A percentile compares a stretch with the other conserved stretches of the same genome.
Evolutionary conservation across 1,140 invertebrate species (phyloP).

Genomic region (Calephelis virginiensis): DNA sequence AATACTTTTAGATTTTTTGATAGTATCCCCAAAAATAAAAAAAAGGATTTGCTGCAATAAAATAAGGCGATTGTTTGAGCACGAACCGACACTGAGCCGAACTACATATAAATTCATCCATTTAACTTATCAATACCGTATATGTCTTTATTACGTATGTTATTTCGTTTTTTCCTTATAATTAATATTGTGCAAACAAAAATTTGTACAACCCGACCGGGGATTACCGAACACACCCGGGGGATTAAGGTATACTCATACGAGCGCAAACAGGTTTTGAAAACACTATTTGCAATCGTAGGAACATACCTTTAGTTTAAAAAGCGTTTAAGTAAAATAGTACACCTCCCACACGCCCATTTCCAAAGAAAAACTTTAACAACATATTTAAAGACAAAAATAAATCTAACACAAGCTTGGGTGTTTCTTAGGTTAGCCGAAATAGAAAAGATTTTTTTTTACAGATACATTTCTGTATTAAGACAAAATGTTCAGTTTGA

Average conservation of each 20-base stretch:
- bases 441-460: neutral
- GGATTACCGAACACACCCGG: conserved; percentile 23
- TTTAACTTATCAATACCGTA: conserved; percentile 74
- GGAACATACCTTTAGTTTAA: neutral
- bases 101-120: conserved; percentile 73
- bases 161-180: conserved; percentile 73
- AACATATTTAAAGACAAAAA: conserved; percentile 46
- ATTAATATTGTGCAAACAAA: conserved; percentile 62
- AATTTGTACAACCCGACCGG: conserved; percentile 33
- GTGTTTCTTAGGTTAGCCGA: neutral
- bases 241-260: neutral
- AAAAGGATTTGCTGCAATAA: conserved; percentile 21
- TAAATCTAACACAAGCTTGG: conserved; percentile 28
- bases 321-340: conserved; percentile 4
- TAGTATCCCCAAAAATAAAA: conserved; percentile 3
- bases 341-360: conserved; percentile 1
- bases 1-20: neutral
- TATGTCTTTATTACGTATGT: conserved; percentile 79
- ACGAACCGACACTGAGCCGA: conserved; percentile 40
- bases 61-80: conserved; percentile 30
- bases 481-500: too few species aligned
- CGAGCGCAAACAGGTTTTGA: neutral
- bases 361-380: conserved; percentile 46
- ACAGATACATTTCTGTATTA: too few species aligned
- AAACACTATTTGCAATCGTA: neutral